A percentile compares a stretch with the other conserved stretches of the same genome.
phyloP scores from a whole-genome alignment of 2,888 invertebrate species.

The Lithophane leautieri region DNA sequence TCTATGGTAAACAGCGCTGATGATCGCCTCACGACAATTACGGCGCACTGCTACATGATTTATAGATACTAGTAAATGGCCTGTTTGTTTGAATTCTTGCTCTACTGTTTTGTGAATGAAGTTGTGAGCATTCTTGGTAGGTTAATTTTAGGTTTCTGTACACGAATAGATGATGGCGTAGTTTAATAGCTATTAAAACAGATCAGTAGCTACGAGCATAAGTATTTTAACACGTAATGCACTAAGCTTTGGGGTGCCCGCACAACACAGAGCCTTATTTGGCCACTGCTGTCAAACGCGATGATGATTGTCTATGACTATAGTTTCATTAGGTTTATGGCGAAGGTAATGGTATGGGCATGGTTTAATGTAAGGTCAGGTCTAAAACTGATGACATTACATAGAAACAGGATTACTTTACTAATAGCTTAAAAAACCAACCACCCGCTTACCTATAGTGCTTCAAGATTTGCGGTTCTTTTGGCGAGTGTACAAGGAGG shows the following conservation, averaged over 20 bases:
- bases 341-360: background rate
- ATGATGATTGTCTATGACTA: background rate
- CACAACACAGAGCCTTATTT: background rate
- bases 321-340: background rate
- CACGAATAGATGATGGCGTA: slow-evolving; percentile 11
- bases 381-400: background rate
- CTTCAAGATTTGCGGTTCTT: background rate
- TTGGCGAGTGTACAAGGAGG: too few relatives aligned
- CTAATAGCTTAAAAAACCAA: slow-evolving; percentile 10
- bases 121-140: slow-evolving; percentile 28
- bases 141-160: slow-evolving; percentile 22
- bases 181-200: background rate
- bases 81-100: slow-evolving; percentile 38
- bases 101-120: slow-evolving; percentile 38
- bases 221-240: background rate
- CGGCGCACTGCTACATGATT: slow-evolving; percentile 53
- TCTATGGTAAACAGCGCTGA: slow-evolving; percentile 49
- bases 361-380: background rate
- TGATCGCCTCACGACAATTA: slow-evolving; percentile 65
- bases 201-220: background rate
- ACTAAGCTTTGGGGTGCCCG: background rate
- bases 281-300: background rate
- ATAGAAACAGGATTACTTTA: background rate
- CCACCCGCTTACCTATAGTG: slow-evolving; percentile 3
- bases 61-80: slow-evolving; percentile 33